phyloP scores from a whole-genome alignment of 2,888 invertebrate species.

The Stegana nigrithorax region DNA sequence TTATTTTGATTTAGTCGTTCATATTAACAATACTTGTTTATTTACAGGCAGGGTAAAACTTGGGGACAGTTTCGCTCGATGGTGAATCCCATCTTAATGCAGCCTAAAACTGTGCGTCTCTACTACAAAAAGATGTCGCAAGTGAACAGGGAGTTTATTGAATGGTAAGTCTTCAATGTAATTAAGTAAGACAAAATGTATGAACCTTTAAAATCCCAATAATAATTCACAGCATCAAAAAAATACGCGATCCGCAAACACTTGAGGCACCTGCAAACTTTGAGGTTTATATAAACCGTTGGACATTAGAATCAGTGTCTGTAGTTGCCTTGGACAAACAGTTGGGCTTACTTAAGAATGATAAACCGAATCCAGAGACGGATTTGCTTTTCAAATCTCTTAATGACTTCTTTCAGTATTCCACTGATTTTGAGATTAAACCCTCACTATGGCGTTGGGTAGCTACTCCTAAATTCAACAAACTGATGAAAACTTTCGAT shows the following conservation, averaged over 20 bases:
- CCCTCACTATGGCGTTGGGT: conserved; percentile 50
- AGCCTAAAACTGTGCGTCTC: conserved; percentile 71
- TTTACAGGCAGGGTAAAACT: conserved; percentile 65
- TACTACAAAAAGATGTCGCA: conserved; percentile 70
- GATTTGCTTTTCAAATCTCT: conserved; percentile 38
- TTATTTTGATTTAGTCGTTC: not conserved
- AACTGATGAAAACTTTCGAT: conserved; percentile 48
- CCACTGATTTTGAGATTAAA: conserved; percentile 45
- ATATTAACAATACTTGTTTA: not conserved
- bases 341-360: conserved; percentile 49
- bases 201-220: too few relatives aligned
- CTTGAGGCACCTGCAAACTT: conserved; percentile 69
- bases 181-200: not conserved
- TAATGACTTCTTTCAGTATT: conserved; percentile 27
- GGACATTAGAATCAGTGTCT: conserved; percentile 72
- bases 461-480: conserved; percentile 44
- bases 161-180: conserved; percentile 32
- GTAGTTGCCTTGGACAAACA: conserved; percentile 67
- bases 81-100: conserved; percentile 75
- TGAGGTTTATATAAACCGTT: conserved; percentile 70
- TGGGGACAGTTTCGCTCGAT: conserved; percentile 77
- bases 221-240: conserved; percentile 60
- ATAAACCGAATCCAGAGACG: conserved; percentile 35
- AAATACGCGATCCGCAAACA: conserved; percentile 53
- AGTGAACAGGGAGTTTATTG: conserved; percentile 65